Evolutionary conservation across 2,113 vertebrate species (phyloP).

Genomic region (Emydura subglobosa): DNA sequence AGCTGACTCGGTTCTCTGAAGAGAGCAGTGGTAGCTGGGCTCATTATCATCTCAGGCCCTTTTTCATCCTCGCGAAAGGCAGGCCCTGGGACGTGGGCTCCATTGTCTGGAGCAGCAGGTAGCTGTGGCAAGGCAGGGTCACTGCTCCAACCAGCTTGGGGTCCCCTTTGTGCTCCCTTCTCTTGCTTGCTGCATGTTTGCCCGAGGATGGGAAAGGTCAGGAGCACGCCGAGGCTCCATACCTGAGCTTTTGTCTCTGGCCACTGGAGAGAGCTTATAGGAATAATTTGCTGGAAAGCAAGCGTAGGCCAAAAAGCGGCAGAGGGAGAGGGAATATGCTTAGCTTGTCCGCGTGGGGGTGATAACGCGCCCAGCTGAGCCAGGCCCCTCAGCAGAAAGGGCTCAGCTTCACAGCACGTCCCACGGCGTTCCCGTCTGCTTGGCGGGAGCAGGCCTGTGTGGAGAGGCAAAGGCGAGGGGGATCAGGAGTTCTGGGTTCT

Average conservation of each 20-base stretch:
- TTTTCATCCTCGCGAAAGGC: constrained; percentile 80
- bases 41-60: constrained; percentile 86
- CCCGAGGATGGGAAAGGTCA: constrained; percentile 87
- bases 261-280: constrained; percentile 46
- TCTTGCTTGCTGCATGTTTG: constrained; percentile 72
- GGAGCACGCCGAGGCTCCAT: constrained; percentile 75
- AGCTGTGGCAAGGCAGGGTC: constrained; percentile 84
- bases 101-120: constrained; percentile 95
- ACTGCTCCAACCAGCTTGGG: constrained; percentile 68
- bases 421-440: too few relatives aligned
- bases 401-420: neutral
- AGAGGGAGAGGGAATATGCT: neutral
- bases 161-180: constrained; percentile 76
- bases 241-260: constrained; percentile 83
- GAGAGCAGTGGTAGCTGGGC: constrained; percentile 86
- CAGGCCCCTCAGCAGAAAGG: neutral
- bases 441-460: neutral
- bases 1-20: constrained; percentile 83
- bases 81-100: constrained; percentile 80
- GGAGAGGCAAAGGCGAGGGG: neutral
- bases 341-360: neutral
- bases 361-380: neutral
- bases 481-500: neutral
- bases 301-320: accelerated
- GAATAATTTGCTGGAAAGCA: constrained; percentile 66